Conservation (phyloP, 2,888 invertebrate genomes). For the Amphipoea lucens region DNA sequence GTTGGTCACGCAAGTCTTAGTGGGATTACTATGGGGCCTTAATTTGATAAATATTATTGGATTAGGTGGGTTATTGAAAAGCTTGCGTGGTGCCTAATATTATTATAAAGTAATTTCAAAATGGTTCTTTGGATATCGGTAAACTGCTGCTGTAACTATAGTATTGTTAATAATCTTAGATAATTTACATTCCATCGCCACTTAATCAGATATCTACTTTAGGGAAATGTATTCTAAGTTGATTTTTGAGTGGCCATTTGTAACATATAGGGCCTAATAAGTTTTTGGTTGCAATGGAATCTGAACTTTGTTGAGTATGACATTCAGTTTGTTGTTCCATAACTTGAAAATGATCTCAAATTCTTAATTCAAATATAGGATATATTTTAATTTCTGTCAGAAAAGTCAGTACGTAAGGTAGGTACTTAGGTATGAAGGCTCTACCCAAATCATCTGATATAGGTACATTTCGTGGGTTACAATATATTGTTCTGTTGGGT, state of each 20-base stretch:
- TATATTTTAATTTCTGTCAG: background rate
- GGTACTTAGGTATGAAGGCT: background rate
- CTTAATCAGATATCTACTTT: background rate
- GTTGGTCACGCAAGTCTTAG: slow-evolving; percentile 83
- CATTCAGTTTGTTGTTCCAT: background rate
- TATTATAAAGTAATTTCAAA: background rate
- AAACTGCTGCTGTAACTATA: background rate
- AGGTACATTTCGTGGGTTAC: background rate
- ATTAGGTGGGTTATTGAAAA: slow-evolving; percentile 44
- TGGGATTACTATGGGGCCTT: slow-evolving; percentile 75
- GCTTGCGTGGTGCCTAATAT: slow-evolving; percentile 29
- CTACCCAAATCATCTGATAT: background rate
- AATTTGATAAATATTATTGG: slow-evolving; percentile 75
- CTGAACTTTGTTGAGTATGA: background rate
- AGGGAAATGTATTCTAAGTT: background rate
- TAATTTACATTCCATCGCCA: background rate
- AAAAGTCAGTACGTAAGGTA: background rate
- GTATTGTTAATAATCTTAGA: background rate
- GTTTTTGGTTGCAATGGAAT: background rate
- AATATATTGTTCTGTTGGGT: background rate
- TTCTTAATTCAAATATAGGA: background rate
- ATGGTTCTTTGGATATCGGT: background rate
- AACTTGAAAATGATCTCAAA: background rate
- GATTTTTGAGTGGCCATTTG: background rate
- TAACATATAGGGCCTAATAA: background rate